Conservation (phyloP, 2,113 vertebrate species). For the Oncorhynchus clarkii region DNA sequence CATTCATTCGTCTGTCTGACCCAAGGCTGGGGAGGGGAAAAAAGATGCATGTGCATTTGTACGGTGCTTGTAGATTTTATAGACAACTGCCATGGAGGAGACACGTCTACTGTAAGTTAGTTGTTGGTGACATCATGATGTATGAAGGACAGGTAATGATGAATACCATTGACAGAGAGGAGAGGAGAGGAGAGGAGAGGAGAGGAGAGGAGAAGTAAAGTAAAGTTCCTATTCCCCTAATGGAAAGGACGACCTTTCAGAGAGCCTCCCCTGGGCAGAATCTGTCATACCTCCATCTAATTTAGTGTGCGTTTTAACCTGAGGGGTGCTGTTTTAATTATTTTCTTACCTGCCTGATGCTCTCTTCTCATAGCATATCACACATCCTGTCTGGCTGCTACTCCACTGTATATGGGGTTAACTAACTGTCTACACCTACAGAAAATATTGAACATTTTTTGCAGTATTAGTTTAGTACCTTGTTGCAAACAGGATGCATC, state of each 20-base stretch:
- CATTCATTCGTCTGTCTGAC: too few relatives aligned
- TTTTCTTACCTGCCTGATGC: constrained; percentile 47
- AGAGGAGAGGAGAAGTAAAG: too few relatives aligned
- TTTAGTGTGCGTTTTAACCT: constrained; percentile 18
- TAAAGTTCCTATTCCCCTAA: constrained; percentile 21
- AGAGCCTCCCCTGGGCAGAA: constrained; percentile 39
- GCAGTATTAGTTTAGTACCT: too few relatives aligned
- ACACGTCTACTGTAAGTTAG: too few relatives aligned
- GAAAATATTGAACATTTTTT: too few relatives aligned
- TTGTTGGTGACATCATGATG: background rate
- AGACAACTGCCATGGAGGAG: too few relatives aligned
- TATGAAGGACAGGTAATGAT: constrained; percentile 14
- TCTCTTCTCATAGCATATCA: constrained; percentile 1
- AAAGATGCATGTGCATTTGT: too few relatives aligned
- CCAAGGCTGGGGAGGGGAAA: background rate
- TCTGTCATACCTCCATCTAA: constrained; percentile 23
- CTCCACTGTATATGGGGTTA: background rate
- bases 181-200: constrained; percentile 8
- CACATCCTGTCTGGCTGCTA: background rate
- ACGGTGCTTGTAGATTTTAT: too few relatives aligned
- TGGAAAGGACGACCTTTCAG: constrained; percentile 22
- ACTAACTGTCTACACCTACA: background rate
- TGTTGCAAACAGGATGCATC: too few relatives aligned
- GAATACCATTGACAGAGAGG: constrained; percentile 6
- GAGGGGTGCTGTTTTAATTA: constrained; percentile 18